These are phyloP conservation scores for Paratrypauchen microcephalus DNA, from an alignment of 2,797 vertebrate genomes.

Conservation along the genomic window DNA sequence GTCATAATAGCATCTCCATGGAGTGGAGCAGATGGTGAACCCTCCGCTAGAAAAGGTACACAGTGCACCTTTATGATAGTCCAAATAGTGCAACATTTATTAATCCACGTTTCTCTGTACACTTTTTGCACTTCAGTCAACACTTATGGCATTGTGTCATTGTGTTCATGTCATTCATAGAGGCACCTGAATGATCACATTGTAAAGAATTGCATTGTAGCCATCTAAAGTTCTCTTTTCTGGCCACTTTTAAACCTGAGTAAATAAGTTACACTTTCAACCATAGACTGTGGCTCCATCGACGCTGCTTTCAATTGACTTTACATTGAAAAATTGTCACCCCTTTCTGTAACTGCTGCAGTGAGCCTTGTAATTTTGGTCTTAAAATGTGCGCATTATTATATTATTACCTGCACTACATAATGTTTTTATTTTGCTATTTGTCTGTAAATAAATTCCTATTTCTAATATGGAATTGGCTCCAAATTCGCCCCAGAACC, in stretches of 20 bases:
- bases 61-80: constrained; percentile 17
- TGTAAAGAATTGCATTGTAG: constrained; percentile 28
- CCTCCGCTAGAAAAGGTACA: background rate
- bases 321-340: too few relatives aligned
- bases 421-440: too few relatives aligned
- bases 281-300: too few relatives aligned
- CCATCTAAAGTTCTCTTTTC: constrained; percentile 11
- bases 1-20: background rate
- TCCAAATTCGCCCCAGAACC: too few relatives aligned
- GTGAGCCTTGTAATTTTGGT: too few relatives aligned
- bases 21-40: background rate
- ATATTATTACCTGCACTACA: too few relatives aligned
- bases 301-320: too few relatives aligned
- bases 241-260: constrained; percentile 55
- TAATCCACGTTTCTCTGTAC: constrained; percentile 20
- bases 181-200: constrained; percentile 44
- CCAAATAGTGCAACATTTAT: constrained; percentile 56
- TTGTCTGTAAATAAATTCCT: too few relatives aligned
- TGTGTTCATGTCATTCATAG: constrained; percentile 31
- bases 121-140: constrained; percentile 10
- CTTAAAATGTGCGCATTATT: too few relatives aligned
- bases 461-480: too few relatives aligned
- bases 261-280: constrained; percentile 27
- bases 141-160: constrained; percentile 49
- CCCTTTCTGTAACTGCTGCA: too few relatives aligned